These are phyloP conservation scores for Cheilosia impressa DNA, from an alignment of 2,888 invertebrate genomes.

Conservation along the genomic window DNA sequence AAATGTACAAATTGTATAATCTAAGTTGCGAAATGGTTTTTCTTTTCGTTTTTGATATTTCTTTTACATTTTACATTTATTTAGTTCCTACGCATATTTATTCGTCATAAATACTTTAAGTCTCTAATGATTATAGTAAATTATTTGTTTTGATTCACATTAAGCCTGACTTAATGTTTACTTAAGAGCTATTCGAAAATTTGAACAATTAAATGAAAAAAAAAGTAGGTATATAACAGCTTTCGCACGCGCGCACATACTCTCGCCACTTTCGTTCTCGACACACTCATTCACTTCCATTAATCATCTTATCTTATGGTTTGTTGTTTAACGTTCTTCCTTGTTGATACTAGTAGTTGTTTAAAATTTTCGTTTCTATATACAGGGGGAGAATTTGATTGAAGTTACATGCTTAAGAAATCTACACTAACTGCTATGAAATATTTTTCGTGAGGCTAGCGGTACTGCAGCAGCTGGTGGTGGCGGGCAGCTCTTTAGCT, in stretches of 20 bases:
- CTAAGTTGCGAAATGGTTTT: slow-evolving; percentile 24
- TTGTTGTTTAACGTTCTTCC: background rate
- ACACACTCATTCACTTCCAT: background rate
- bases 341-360: background rate
- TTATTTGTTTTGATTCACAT: slow-evolving; percentile 1
- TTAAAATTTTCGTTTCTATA: background rate
- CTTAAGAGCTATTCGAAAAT: slow-evolving; percentile 19
- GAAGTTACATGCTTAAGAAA: background rate
- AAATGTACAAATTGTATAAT: slow-evolving; percentile 54
- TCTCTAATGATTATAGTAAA: slow-evolving; percentile 35
- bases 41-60: background rate
- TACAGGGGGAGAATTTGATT: slow-evolving; percentile 3
- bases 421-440: slow-evolving; percentile 60
- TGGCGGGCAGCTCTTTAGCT: slow-evolving; percentile 93
- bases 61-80: background rate
- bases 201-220: background rate
- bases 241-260: background rate
- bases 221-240: background rate
- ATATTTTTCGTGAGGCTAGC: slow-evolving; percentile 81
- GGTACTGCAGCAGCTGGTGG: slow-evolving; percentile 79
- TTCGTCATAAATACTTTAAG: slow-evolving; percentile 49
- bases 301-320: background rate
- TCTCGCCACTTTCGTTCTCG: background rate
- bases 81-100: slow-evolving; percentile 4
- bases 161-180: slow-evolving; percentile 3